Percentiles rank a stretch among this genome's conserved stretches.
phyloP scores from a whole-genome alignment of 2,797 vertebrate genomes.

The Dromococcyx pavoninus region DNA sequence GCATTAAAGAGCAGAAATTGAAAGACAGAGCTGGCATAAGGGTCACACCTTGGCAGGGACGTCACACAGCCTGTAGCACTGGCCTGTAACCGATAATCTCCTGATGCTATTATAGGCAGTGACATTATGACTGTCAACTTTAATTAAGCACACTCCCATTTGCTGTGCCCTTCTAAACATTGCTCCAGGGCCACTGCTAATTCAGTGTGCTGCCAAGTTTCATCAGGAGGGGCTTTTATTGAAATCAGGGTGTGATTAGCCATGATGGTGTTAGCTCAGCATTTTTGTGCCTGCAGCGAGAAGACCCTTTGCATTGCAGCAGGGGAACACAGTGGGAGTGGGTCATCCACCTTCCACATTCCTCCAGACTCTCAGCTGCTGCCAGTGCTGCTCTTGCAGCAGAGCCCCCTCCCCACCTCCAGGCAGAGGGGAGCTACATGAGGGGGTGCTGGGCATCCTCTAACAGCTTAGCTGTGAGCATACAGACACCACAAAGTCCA shows the following conservation, averaged over 20 bases:
- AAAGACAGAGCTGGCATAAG: background rate
- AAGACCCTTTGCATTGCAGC: background rate
- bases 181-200: background rate
- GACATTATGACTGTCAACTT: constrained; percentile 51
- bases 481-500: background rate
- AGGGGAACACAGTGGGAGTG: accelerated
- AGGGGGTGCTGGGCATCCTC: background rate
- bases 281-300: background rate
- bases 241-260: background rate
- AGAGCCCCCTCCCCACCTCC: background rate
- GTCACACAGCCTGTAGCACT: background rate
- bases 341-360: background rate
- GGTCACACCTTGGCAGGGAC: background rate
- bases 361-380: background rate
- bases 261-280: background rate
- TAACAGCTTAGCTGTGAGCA: background rate
- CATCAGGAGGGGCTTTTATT: background rate
- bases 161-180: constrained; percentile 40
- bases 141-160: constrained; percentile 56
- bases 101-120: constrained; percentile 53
- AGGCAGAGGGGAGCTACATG: background rate
- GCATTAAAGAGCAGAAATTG: background rate
- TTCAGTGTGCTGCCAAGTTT: background rate
- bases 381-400: accelerated
- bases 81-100: constrained; percentile 12